Evolutionary conservation across 2,797 vertebrate genomes (phyloP), one percentile per base, ranked within the genome.

Genomic region (Acipenser oxyrinchus): DNA sequence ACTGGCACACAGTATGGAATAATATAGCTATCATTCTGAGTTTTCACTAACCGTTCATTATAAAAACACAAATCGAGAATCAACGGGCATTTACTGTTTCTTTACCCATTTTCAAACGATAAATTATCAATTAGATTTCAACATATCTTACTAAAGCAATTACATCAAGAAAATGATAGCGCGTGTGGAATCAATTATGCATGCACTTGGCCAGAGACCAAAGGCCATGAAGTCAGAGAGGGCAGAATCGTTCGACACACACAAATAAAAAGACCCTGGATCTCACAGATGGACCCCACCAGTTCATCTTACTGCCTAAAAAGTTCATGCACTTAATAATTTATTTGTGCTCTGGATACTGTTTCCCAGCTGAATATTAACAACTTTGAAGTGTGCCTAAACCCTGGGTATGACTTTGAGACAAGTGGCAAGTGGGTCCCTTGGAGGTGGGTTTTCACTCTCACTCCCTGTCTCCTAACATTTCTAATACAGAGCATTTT

Each of bases 261-360:
- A 88, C 86, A 88, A 89, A 87, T 87, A 88, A 90, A 84, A 87
- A 93, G 85, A 86, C 88, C 89, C 86, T 86, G 86, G 89, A 91
- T 93, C 91, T 93, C 91, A 83, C 90, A 94, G 93, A 96, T 95
- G 93, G 94, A 94, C 91, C 91, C 89, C 93, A 94, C 95, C 94
- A 96, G 95, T 97, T 97, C 94, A 95, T 97, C 94, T 97, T 94
- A 96, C 95, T 94, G 93, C 90, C 87, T 93, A 95, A 98, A 97
- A 97, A 97, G 94, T 98, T 98, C 93, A 96, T 92, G 91, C 88
- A 83, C 93, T 98, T 95, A 97, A 97, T 98, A 95, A 98, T 98
- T 97, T 95, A 98, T 94, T 90, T 94, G 94, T 90, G 91, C 89
- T 95, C 92, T 94, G 94, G 94, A 96, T 97, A 93, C 92, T 91